Percentiles rank a stretch among this genome's conserved stretches.
phyloP scores from a whole-genome alignment of 2,113 vertebrate genomes.

The Pseudolaguvia tuberculata region DNA sequence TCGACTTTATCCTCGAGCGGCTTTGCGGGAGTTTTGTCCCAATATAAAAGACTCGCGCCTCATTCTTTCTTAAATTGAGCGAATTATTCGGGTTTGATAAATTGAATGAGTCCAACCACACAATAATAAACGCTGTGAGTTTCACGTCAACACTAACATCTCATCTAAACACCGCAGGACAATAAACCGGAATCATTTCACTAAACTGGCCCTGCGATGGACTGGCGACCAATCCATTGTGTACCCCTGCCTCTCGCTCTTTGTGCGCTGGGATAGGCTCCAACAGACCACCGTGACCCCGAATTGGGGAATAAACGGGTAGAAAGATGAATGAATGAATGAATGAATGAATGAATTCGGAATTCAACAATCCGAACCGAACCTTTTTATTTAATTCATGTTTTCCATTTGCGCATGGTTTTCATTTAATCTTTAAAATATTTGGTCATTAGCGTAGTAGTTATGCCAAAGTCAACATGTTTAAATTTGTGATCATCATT shows the following conservation, averaged over 20 bases:
- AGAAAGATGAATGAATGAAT: too few species aligned
- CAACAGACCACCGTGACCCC: too few species aligned
- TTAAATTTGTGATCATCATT: slow-evolving; percentile 29
- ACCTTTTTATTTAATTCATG: background rate
- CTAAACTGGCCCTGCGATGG: too few species aligned
- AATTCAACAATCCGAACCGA: background rate
- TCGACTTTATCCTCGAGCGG: slow-evolving; percentile 51
- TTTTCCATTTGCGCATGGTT: background rate
- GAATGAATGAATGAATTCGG: too few species aligned
- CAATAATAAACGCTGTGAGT: background rate
- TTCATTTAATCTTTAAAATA: slow-evolving; percentile 33
- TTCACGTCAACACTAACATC: background rate
- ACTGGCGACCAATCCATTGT: too few species aligned
- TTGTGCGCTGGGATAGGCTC: too few species aligned
- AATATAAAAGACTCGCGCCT: slow-evolving; percentile 51
- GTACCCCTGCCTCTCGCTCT: too few species aligned
- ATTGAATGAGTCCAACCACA: background rate
- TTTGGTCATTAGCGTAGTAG: slow-evolving; percentile 31
- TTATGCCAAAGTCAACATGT: slow-evolving; percentile 53
- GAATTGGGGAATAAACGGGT: too few species aligned
- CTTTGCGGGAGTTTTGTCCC: slow-evolving; percentile 52
- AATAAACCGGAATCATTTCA: too few species aligned
- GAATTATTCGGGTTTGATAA: background rate
- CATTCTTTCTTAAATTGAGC: slow-evolving; percentile 56
- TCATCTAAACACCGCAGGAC: background rate